Evolutionary conservation across 92 coral and sea anemone genomes (phyloP), one percentile per base, ranked within the genome.

Genomic region (Diadumene lineata): DNA sequence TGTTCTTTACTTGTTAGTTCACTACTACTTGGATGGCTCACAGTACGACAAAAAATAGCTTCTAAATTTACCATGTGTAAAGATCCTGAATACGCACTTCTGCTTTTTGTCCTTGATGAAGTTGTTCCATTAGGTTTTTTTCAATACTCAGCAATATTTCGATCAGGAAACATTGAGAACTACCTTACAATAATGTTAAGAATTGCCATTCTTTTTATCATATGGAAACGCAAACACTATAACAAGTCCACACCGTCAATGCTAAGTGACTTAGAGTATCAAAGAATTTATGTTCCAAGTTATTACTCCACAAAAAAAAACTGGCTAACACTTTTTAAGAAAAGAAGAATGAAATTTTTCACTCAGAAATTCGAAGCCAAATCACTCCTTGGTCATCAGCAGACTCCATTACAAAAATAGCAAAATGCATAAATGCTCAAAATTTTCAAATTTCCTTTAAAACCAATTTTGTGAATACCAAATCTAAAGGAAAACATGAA

Each of bases 11-110:
- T 79, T 56, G 53, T 86, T 0, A 81, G 73, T 31, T 75, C 84
- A 11, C 70, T 80, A 19, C 56, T 77, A 31, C 81, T 82, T 21
- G 92, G 92, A 16, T 87, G 87, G 92, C 64, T 73, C 0, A 55
- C 78, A 64, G 56, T 87, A 10, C 38, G 85, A 28, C 77, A 87
- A 11, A 79, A 73, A 73, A 70, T 87, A 9, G 28, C 79, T 2
- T 26, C 68, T 1, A 82, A 75, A 32, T 86, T 86, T 58, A 62
- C 43, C 16, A 1, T 46, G 29, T 86, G 91, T 64, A 86, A 86
- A 66, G 34, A 60, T 0, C 79, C 68, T 23, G 84, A 82, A 60
- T 86, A 76, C 67, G 81, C 68, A 4, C 51, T 75, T 1, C 43
- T 77, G 9, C 24, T 81, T 28, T 78, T 70, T 29, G 73, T 77